Percentiles rank a stretch among this genome's conserved stretches.
Evolutionary conservation across 1,140 invertebrate genomes (phyloP).

Genomic region (Hyles euphorbiae): DNA sequence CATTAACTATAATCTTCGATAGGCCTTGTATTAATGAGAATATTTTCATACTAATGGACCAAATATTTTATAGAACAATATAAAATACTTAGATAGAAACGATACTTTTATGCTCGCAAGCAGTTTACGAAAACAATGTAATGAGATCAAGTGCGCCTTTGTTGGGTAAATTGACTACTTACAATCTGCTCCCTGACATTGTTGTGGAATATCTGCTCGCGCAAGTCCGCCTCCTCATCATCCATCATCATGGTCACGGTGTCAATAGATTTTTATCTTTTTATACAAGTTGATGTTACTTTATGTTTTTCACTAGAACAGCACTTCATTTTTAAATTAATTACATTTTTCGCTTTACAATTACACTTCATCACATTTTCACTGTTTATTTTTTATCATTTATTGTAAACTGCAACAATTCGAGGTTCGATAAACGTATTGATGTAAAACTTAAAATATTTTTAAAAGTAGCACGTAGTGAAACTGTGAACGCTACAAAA

Average conservation of each 20-base stretch:
- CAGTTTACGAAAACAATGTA: too few species aligned
- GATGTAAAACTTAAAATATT: neutral
- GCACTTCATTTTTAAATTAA: constrained; percentile 50
- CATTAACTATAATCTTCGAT: too few species aligned
- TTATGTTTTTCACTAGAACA: constrained; percentile 34
- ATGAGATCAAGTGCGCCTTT: neutral
- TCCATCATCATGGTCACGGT: constrained; percentile 49
- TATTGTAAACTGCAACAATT: too few species aligned
- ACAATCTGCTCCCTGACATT: constrained; percentile 95
- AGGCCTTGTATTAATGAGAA: too few species aligned
- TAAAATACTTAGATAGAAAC: too few species aligned
- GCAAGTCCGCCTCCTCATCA: constrained; percentile 82
- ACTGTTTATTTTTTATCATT: neutral
- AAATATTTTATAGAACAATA: too few species aligned
- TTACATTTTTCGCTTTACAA: constrained; percentile 23
- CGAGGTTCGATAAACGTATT: too few species aligned
- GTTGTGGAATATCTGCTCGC: constrained; percentile 93
- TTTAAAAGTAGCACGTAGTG: constrained; percentile 22
- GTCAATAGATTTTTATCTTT: constrained; percentile 42
- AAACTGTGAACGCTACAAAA: constrained; percentile 31
- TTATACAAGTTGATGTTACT: constrained; percentile 35
- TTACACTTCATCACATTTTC: constrained; percentile 1
- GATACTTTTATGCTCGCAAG: too few species aligned
- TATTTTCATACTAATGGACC: too few species aligned
- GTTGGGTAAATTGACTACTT: constrained; percentile 71